Percentiles rank a stretch among this genome's conserved stretches.
Evolutionary conservation across 2,113 vertebrate species (phyloP).

Genomic region (Pavo muticus): DNA sequence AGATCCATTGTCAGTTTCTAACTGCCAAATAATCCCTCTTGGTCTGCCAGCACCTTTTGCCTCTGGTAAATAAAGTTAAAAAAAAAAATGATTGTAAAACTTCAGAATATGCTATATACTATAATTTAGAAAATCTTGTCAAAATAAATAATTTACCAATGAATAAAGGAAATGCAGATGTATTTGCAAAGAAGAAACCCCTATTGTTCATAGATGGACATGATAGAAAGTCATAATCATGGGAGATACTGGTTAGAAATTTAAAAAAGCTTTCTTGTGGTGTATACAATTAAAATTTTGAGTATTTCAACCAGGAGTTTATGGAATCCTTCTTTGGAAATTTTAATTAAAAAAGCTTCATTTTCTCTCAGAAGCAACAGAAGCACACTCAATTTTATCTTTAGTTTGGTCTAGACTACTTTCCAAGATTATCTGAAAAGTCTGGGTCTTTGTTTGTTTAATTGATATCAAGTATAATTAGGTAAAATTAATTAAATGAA

Average conservation of each 20-base stretch:
- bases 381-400: background rate
- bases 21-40: background rate
- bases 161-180: background rate
- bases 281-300: background rate
- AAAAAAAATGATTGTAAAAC: background rate
- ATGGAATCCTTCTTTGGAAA: background rate
- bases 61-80: background rate
- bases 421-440: background rate
- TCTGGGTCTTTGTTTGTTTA: background rate
- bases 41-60: background rate
- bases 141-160: background rate
- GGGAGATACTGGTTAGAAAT: background rate
- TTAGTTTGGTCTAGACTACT: background rate
- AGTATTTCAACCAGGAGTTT: background rate
- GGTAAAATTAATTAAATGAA: background rate
- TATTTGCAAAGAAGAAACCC: background rate
- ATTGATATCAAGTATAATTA: background rate
- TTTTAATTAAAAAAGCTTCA: background rate
- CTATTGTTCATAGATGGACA: background rate
- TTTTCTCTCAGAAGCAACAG: background rate
- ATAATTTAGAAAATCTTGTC: background rate
- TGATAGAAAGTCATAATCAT: background rate
- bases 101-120: background rate
- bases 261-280: fast-evolving
- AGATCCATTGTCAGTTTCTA: background rate